A percentile compares a stretch with the other conserved stretches of the same genome.
These are phyloP conservation scores for Babylonia areolata DNA, from an alignment of 1,140 invertebrate genomes.

Conservation along the genomic window DNA sequence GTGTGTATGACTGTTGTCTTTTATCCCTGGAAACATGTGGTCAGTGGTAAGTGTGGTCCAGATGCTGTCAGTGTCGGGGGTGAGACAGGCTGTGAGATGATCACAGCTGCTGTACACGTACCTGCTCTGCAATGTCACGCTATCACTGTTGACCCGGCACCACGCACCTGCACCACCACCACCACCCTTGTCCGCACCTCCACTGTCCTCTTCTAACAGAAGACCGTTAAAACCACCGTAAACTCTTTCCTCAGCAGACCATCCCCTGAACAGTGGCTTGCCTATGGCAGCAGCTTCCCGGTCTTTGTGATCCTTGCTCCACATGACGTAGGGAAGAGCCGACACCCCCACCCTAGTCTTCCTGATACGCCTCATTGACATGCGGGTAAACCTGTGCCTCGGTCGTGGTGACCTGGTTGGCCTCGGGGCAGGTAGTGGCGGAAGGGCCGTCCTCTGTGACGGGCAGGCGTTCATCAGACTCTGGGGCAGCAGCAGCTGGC, in stretches of 20 bases:
- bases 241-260: neutral
- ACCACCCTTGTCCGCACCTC: neutral
- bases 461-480: neutral
- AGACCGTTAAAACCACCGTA: neutral
- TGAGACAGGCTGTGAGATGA: neutral
- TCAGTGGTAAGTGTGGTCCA: neutral
- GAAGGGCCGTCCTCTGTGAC: neutral
- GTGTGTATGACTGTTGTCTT: neutral
- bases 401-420: slow-evolving; percentile 30
- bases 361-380: slow-evolving; percentile 43
- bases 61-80: neutral
- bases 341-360: slow-evolving; percentile 27
- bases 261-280: neutral
- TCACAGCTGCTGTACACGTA: neutral
- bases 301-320: neutral
- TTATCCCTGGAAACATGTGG: neutral
- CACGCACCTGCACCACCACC: neutral
- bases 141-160: slow-evolving; percentile 22
- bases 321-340: neutral
- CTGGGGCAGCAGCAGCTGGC: neutral
- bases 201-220: neutral
- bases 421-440: neutral
- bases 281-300: neutral
- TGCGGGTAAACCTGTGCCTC: slow-evolving; percentile 45
- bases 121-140: neutral